A percentile compares a stretch with the other conserved stretches of the same genome.
Conservation (phyloP, 2,888 invertebrate genomes). For the Calliopum simillimum region DNA sequence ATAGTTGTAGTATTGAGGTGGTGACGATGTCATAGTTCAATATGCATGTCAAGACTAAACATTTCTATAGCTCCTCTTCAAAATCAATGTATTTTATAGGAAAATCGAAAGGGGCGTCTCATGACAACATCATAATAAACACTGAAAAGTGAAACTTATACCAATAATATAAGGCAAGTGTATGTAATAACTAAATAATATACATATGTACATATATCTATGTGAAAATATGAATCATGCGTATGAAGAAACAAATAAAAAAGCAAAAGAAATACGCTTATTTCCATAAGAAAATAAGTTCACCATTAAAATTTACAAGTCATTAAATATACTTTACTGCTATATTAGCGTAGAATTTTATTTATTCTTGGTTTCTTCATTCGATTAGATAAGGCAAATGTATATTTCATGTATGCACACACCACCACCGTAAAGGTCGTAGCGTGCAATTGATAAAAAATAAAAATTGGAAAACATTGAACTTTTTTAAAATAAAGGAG, state of each 20-base stretch:
- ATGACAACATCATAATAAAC: not conserved
- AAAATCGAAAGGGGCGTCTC: slow-evolving; percentile 19
- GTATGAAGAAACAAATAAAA: not conserved
- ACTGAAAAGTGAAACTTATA: not conserved
- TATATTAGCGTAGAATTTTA: no score
- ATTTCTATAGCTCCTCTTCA: not conserved
- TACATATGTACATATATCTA: no score
- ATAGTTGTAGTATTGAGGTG: no score
- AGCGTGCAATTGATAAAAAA: no score
- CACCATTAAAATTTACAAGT: slow-evolving; percentile 39
- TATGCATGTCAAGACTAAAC: not conserved
- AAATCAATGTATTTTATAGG: not conserved
- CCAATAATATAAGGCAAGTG: not conserved
- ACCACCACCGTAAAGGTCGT: no score
- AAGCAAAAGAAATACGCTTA: slow-evolving; percentile 29
- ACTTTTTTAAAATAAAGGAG: no score
- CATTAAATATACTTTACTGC: slow-evolving; percentile 24
- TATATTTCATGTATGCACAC: no score
- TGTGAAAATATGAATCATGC: slow-evolving; percentile 5
- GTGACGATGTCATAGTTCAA: not conserved
- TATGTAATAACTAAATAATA: not conserved
- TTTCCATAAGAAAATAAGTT: slow-evolving; percentile 11
- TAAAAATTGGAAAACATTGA: no score
- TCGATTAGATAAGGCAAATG: no score
- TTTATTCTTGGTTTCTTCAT: no score